Base-by-base conservation (phyloP, 2,888 invertebrate species). In the Therioaphis trifolii region DNA sequence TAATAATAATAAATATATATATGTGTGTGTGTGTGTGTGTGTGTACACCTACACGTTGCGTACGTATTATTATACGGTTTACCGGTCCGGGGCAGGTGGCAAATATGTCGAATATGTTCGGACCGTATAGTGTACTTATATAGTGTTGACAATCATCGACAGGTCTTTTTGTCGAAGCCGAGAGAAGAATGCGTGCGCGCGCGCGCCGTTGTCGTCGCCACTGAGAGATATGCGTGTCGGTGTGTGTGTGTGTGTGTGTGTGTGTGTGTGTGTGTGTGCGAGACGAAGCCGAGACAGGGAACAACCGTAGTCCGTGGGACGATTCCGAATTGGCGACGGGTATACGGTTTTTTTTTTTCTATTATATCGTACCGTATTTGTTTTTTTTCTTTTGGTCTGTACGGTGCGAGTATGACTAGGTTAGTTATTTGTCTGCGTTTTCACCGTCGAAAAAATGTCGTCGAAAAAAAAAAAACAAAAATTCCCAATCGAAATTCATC, bases 91-190 rank as follows among this genome's bases (percentile, higher is more conserved):
- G 74, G 82, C 82, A 82, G 82, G 82, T 82, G 82, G 82, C 82
- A 82, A 82, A 82, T 74, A 74, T 74, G 82, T 49, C 24, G 82
- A 82, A 74, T 82, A 74, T 74, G 82, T 82, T 74, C n/a, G 82
- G 82, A 72, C 49, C 82, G 72, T 61, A 55, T 63, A 69, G 35
- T 49, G 58, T 61, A 61, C 69, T 58, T 61, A 46, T n/a, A 18
- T 24, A 21, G 63, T 82, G 82, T 82, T 82, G 82, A 82, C 82
- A 82, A 82, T 82, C 82, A 82, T 82, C 82, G 82, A 82, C 82
- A 82, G 82, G 82, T 82, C 74, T 74, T 82, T 82, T 82, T 82
- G 72, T 74, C 63, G 72, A 63, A 24, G 80, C 80, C 80, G 80
- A 82, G 63, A 55, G 49, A 74, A 66, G 63, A 80, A 72, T 72